Conservation (phyloP, 2,113 vertebrate genomes). For the Melozone crissalis region DNA sequence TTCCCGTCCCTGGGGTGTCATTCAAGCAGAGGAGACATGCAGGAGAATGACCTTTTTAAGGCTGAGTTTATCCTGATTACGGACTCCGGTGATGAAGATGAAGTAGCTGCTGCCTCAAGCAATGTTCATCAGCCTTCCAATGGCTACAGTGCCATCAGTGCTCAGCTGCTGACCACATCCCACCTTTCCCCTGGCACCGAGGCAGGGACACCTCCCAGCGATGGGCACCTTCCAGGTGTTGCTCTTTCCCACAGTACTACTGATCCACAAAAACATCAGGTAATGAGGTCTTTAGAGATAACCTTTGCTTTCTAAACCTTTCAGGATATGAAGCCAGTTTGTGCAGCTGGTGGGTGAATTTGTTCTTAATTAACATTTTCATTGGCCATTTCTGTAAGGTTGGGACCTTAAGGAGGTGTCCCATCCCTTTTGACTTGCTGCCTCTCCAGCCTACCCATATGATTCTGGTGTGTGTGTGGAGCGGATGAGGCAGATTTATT, state of each 20-base stretch:
- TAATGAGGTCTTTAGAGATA: slow-evolving; percentile 36
- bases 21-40: slow-evolving; percentile 69
- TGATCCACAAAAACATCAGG: slow-evolving; percentile 69
- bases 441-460: not conserved
- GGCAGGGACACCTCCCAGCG: not conserved
- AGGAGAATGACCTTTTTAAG: slow-evolving; percentile 81
- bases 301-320: not conserved
- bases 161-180: slow-evolving; percentile 46
- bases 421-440: not conserved
- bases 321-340: not conserved
- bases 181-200: not conserved
- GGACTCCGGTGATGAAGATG: slow-evolving; percentile 77
- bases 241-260: not conserved
- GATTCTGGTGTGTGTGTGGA: not conserved
- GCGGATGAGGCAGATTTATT: not conserved
- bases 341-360: not conserved
- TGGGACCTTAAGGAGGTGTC: not conserved
- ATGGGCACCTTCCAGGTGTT: not conserved
- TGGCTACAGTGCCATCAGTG: not conserved
- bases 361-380: not conserved
- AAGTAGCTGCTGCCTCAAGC: slow-evolving; percentile 37
- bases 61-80: slow-evolving; percentile 85
- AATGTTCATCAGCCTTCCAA: not conserved
- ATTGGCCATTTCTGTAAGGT: not conserved
- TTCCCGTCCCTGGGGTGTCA: not conserved